These are phyloP conservation scores for Sthenelais limicola DNA, from an alignment of 2,888 invertebrate genomes.

Conservation along the genomic window DNA sequence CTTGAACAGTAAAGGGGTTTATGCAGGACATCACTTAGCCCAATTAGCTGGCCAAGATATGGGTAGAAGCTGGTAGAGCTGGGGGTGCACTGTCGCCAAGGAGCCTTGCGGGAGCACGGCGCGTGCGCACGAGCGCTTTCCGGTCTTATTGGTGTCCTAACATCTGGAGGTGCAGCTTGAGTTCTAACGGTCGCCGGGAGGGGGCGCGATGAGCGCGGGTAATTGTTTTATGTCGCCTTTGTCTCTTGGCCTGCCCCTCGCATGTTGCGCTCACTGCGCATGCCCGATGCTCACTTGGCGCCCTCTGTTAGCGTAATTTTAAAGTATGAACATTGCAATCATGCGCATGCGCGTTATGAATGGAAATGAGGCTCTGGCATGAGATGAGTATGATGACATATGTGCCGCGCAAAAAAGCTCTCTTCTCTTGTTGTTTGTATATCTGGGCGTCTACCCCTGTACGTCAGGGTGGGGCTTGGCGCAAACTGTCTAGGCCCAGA, in stretches of 20 bases:
- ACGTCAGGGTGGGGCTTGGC: no score
- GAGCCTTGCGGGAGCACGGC: background rate
- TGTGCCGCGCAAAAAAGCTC: no score
- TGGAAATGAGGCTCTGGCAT: constrained; percentile 32
- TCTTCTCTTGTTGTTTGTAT: no score
- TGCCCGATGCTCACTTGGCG: constrained; percentile 34
- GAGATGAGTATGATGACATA: no score
- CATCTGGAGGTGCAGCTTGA: constrained; percentile 17
- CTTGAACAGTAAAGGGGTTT: no score
- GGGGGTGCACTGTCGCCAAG: no score
- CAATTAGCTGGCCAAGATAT: no score
- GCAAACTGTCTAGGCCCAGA: no score
- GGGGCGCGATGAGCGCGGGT: constrained; percentile 1
- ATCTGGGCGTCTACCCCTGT: no score
- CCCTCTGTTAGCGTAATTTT: constrained; percentile 2
- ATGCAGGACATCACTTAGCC: no score
- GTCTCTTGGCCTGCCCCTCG: constrained; percentile 3
- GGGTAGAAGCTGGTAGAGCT: no score
- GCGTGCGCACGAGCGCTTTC: background rate
- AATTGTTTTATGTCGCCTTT: constrained; percentile 10
- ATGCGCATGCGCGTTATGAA: constrained; percentile 26
- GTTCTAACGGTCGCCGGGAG: constrained; percentile 25
- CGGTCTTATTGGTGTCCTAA: no score
- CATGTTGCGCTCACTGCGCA: background rate
- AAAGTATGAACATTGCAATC: constrained; percentile 33